Percentiles rank a stretch among this genome's conserved stretches.
phyloP scores from a whole-genome alignment of 2,797 vertebrate species.

The Enteromius thamalakanensis region DNA sequence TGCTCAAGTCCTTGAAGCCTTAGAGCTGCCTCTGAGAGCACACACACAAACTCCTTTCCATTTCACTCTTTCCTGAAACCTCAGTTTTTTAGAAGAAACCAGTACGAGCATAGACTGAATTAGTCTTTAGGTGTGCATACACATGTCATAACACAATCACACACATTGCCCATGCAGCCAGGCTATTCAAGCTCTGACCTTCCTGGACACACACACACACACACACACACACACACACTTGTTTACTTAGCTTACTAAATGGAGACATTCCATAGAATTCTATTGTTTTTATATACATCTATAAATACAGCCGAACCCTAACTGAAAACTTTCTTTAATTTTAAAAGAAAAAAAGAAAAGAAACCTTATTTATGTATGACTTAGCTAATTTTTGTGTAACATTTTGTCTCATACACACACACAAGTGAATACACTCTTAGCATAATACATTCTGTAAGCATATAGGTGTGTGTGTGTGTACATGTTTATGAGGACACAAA shows the following conservation, averaged over 20 bases:
- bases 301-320: not conserved
- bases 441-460: not conserved
- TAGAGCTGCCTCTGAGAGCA: not conserved
- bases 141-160: conserved; percentile 40
- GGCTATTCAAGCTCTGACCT: conserved; percentile 19
- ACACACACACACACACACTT: conserved; percentile 4
- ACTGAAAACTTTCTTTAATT: not conserved
- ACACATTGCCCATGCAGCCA: not conserved
- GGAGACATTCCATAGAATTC: not conserved
- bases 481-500: not conserved
- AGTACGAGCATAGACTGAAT: conserved; percentile 11
- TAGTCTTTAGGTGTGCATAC: conserved; percentile 14
- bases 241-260: not conserved
- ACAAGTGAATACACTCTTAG: not conserved
- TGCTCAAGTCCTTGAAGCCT: conserved; percentile 32
- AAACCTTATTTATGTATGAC: not conserved
- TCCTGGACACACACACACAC: conserved; percentile 18
- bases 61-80: conserved; percentile 1
- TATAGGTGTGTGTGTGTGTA: not conserved
- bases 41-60: conserved; percentile 28
- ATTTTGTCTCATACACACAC: not conserved
- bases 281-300: not conserved
- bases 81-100: conserved; percentile 1
- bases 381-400: not conserved
- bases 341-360: not conserved